Base-by-base conservation (phyloP, 2,113 vertebrate species). In the Aspidoscelis tigris region DNA sequence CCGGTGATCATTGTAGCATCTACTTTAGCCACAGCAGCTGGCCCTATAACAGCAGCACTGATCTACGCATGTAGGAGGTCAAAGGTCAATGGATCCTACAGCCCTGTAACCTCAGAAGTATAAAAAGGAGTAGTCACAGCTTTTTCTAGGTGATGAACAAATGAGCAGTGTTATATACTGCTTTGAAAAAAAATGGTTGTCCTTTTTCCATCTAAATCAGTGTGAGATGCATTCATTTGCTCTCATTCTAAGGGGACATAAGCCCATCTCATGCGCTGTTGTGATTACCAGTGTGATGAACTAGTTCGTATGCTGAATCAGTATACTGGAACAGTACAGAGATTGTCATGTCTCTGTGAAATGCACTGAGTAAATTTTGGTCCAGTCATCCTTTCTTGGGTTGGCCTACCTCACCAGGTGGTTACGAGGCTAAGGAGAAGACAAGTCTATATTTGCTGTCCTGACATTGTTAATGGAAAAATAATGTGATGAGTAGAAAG, bases 61-160 rank as follows among this genome's bases (percentile, higher is more conserved):
- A 76, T 96, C 82, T 96, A 96, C 64, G 82, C 95, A 76, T 94
- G 94, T 72, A 95, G 96, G 85, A 94, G 92, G 90, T 92, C 94
- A 77, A 96, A 94, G 80, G 88, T 96, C 89, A 96, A 95, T 88
- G 95, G 96, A 22, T 97, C 96, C 6, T 97, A 97, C 88, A 96
- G 95, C 77, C 93, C 96, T 4, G 95, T 95, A 26, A 92, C 95
- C 77, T 95, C 95, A 55, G 94, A 95, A 93, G 94, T 95, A 84
- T 96, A 92, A 95, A 1, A 0, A 95, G 1, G 0, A 9, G 1
- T 72, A 69, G 73, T n/a, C 76, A 66, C 58, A 85, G 65, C n/a
- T 58, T 50, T 47, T 7, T 78, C 50, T 50, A 71, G 69, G 50
- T 4, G 5, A n/a, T 91, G 82, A 22, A 18, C 78, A 72, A 86